Conservation (phyloP, 2,888 invertebrate genomes). For the Shargacucullia verbasci region DNA sequence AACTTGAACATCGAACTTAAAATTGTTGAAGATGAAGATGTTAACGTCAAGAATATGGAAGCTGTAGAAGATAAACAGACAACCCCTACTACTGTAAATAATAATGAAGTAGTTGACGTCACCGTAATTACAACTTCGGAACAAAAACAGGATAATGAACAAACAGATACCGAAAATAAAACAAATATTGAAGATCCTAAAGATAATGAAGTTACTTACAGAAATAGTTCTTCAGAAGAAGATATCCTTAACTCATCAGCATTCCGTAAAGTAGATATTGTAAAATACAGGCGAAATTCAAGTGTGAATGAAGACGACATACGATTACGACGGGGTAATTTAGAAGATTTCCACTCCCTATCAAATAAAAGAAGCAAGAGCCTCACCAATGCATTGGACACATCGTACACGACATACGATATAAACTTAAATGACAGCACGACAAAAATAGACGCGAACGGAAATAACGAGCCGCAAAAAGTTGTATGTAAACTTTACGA, state of each 20-base stretch:
- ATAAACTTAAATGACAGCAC: constrained; percentile 78
- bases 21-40: constrained; percentile 85
- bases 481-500: constrained; percentile 82
- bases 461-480: constrained; percentile 79
- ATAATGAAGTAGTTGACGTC: constrained; percentile 32
- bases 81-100: constrained; percentile 32
- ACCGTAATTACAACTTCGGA: constrained; percentile 26
- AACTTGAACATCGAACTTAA: constrained; percentile 82
- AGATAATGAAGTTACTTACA: constrained; percentile 52
- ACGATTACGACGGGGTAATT: constrained; percentile 78
- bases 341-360: constrained; percentile 81
- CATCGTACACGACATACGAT: constrained; percentile 75
- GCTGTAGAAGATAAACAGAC: constrained; percentile 22
- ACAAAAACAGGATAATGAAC: constrained; percentile 28
- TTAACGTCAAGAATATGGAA: constrained; percentile 45
- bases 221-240: constrained; percentile 70
- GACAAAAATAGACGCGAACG: constrained; percentile 71
- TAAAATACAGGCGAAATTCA: constrained; percentile 82
- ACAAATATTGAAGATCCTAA: constrained; percentile 33
- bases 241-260: constrained; percentile 72
- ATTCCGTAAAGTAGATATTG: constrained; percentile 82
- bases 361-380: constrained; percentile 84
- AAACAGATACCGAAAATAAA: constrained; percentile 41
- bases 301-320: constrained; percentile 85
- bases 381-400: constrained; percentile 75